Base-by-base conservation (phyloP, 2,888 invertebrate species). In the Germaria angustata region DNA sequence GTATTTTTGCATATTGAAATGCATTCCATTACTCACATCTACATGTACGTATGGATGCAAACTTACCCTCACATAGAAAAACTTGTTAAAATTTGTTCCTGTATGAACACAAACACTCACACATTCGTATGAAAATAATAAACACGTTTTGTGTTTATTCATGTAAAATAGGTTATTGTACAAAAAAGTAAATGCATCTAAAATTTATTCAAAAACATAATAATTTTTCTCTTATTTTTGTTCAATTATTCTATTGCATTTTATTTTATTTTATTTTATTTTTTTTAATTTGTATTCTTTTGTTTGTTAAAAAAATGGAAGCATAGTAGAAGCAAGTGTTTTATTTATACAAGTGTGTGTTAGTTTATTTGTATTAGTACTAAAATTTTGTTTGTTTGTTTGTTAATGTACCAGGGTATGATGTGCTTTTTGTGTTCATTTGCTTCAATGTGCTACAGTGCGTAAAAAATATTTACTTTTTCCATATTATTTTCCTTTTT, bases 241-340 rank as follows among this genome's bases (percentile, higher is more conserved):
- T 72, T 63, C 51, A 63, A 65, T 73, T 59, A 59, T 59, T 72
- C 17, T 39, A 20, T 49, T 1, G 3, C 4, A 34, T 57, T 17
- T 57, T 24, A 1, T 41, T 15, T 41, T 15, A 0, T 36, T 57
- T 5, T 53, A 22, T n/a, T n/a, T 39, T 59, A 0, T 49, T 24
- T 20, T 4, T 39, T 36, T 3, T 5, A 24, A 49, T 17, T 46
- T 63, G 53, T 65, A 41, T 55, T 44, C 55, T 55, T 75, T 65
- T 75, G 65, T 65, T 65, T 17, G 15, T 41, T 61, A 20, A 72
- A 69, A 57, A 69, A 59, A 61, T 4, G 39, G 4, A 61, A n/a
- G 13, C 32, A 49, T 11, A 57, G 32, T 32, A 34, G 13, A 32
- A 20, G n/a, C 9, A 57, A 34, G n/a, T 8, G 28, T 32, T 24